These are phyloP conservation scores for Acrobasis repandana DNA, from an alignment of 2,888 invertebrate species.

Conservation along the genomic window DNA sequence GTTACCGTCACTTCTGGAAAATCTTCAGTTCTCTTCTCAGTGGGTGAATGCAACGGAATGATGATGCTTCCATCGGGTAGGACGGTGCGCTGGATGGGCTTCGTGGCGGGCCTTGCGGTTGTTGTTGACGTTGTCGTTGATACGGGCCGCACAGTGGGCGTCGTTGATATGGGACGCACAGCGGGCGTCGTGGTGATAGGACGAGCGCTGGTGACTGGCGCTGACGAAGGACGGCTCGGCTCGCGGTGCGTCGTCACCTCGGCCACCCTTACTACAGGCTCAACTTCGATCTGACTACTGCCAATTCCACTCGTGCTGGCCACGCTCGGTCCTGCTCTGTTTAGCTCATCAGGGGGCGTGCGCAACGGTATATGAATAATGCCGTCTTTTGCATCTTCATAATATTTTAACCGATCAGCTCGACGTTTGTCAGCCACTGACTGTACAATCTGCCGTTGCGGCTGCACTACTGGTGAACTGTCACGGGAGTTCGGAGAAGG, in stretches of 20 bases:
- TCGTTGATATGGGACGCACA: slow-evolving; percentile 43
- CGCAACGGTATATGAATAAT: slow-evolving; percentile 88
- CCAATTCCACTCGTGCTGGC: slow-evolving; percentile 11
- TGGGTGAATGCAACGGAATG: slow-evolving; percentile 79
- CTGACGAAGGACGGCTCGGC: slow-evolving; percentile 44
- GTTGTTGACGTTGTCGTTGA: background rate
- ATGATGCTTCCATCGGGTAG: slow-evolving; percentile 83
- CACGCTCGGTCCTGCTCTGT: slow-evolving; percentile 42
- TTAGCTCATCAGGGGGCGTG: slow-evolving; percentile 86
- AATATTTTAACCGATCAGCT: slow-evolving; percentile 76
- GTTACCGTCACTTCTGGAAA: slow-evolving; percentile 19
- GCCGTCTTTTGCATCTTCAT: slow-evolving; percentile 85
- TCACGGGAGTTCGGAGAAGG: slow-evolving; percentile 65
- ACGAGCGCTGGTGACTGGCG: slow-evolving; percentile 43
- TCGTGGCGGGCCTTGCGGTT: slow-evolving; percentile 48
- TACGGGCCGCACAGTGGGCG: slow-evolving; percentile 34
- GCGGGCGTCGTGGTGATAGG: slow-evolving; percentile 26
- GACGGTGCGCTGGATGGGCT: slow-evolving; percentile 63
- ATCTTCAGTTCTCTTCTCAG: slow-evolving; percentile 52
- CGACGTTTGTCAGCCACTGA: slow-evolving; percentile 47
- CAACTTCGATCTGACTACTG: slow-evolving; percentile 5
- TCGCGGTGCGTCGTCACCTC: slow-evolving; percentile 31
- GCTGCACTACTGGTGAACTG: slow-evolving; percentile 56
- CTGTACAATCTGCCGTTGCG: slow-evolving; percentile 43
- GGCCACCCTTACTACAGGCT: slow-evolving; percentile 9